A percentile compares a stretch with the other conserved stretches of the same genome.
Evolutionary conservation across 2,797 vertebrate species (phyloP).

Genomic region (Saxicola maurus): DNA sequence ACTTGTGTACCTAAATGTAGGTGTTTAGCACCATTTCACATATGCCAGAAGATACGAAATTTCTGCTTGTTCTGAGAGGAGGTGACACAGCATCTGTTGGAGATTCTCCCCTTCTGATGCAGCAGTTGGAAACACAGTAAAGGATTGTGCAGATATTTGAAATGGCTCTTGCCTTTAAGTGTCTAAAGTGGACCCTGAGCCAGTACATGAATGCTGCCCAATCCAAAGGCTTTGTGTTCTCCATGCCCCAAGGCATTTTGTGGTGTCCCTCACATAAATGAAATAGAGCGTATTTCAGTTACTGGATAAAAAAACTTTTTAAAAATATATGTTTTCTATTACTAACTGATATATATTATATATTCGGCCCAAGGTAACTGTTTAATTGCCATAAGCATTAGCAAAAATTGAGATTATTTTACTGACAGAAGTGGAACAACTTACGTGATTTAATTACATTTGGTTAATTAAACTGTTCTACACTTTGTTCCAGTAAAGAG

Average conservation of each 20-base stretch:
- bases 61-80: background rate
- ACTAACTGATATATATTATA: background rate
- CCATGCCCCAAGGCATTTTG: background rate
- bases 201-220: background rate
- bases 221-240: background rate
- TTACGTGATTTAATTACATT: background rate
- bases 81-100: background rate
- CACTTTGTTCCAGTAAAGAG: background rate
- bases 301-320: background rate
- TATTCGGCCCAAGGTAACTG: background rate
- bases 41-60: background rate
- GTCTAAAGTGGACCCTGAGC: background rate
- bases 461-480: background rate
- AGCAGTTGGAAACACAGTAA: background rate
- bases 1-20: rapidly evolving
- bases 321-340: rapidly evolving
- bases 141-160: background rate
- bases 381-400: background rate
- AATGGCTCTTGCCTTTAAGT: background rate
- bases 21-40: background rate
- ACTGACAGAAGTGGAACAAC: background rate
- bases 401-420: background rate
- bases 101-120: background rate
- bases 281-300: background rate
- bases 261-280: background rate